Conservation (phyloP, 2,888 invertebrate genomes). For the Lutraria lutraria region DNA sequence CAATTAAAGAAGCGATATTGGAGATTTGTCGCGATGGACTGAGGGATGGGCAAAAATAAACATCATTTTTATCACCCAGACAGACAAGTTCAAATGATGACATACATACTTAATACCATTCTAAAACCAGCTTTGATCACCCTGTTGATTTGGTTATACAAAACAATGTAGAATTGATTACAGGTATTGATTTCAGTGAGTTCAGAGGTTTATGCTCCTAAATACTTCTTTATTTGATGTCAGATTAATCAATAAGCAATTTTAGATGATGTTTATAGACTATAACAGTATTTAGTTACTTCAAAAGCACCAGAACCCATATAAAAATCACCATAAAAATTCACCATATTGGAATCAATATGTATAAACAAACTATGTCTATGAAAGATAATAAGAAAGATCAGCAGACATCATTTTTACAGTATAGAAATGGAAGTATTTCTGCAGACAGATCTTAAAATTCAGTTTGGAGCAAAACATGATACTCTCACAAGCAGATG, state of each 20-base stretch:
- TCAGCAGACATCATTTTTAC: neutral
- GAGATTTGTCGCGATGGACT: too few relatives aligned
- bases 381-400: neutral
- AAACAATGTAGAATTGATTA: neutral
- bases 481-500: neutral
- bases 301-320: neutral
- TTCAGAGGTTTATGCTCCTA: neutral
- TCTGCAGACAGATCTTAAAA: neutral
- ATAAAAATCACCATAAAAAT: neutral
- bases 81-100: neutral
- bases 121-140: neutral
- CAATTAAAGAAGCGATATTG: too few relatives aligned
- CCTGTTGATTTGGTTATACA: neutral
- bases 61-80: too few relatives aligned
- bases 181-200: neutral
- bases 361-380: slow-evolving; percentile 6
- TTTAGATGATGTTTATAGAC: neutral
- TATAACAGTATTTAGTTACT: neutral
- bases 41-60: too few relatives aligned
- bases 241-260: slow-evolving; percentile 19
- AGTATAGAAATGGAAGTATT: neutral
- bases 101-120: neutral
- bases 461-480: neutral
- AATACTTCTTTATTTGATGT: neutral
- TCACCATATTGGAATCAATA: neutral